Evolutionary conservation across 2,113 vertebrate genomes (phyloP).

Genomic region (Chamaea fasciata): DNA sequence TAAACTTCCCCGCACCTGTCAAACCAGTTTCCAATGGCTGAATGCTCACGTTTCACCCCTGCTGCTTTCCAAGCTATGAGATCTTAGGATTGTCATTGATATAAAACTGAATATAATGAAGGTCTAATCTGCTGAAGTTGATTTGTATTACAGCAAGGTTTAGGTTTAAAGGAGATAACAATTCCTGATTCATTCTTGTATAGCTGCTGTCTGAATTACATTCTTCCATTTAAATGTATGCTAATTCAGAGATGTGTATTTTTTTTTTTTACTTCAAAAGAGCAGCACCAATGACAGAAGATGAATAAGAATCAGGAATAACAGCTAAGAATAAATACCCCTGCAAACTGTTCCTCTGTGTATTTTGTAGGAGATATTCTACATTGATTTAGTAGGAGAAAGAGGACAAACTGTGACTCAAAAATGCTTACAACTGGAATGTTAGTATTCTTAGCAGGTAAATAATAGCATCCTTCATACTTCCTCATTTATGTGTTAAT

Average conservation of each 20-base stretch:
- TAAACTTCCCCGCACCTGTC: neutral
- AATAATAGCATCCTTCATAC: neutral
- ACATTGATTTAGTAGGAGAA: neutral
- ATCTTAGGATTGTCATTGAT: neutral
- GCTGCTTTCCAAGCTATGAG: neutral
- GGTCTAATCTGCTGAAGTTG: neutral
- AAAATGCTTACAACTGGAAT: neutral
- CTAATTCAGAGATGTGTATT: neutral
- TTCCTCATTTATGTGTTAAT: neutral
- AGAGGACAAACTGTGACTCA: neutral
- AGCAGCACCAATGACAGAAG: neutral
- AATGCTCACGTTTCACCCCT: neutral
- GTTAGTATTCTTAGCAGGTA: neutral
- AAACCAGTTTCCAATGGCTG: neutral
- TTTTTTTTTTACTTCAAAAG: neutral
- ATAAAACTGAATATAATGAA: neutral
- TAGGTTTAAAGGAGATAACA: neutral
- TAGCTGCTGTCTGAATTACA: neutral
- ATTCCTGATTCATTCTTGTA: neutral
- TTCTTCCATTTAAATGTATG: neutral
- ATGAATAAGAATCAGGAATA: neutral
- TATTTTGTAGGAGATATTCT: neutral
- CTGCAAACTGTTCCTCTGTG: neutral
- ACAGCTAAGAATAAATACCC: neutral
- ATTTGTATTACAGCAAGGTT: neutral